Evolutionary conservation across 1,140 invertebrate species (phyloP), one percentile per base, ranked within the genome.

Genomic region (Maniola jurtina): DNA sequence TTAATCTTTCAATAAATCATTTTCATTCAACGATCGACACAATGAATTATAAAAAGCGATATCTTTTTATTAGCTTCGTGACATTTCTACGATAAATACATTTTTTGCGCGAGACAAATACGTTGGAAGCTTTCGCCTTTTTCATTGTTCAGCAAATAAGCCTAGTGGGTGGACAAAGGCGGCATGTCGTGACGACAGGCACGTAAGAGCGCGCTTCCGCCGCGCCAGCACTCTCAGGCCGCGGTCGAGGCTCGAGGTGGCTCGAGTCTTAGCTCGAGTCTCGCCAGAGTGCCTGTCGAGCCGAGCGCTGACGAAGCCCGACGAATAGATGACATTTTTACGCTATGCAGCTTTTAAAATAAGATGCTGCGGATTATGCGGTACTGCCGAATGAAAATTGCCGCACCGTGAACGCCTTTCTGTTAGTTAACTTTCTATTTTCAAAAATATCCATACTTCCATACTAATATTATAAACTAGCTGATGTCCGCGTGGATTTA

Each of bases 131-230:
- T 85, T 87, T 83, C 80, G 79, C 83, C 79, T 73, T 89, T 87
- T 86, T 82, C 81, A 85, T 87, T 89, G 87, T 87, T 89, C 87
- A 89, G 84, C 84, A 89, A 89, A 89, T 89, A 88, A 89, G 84
- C 79, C 83, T 87, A 87, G 86, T 86, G 83, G 80, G 79, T 83
- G 82, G 84, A 90, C 88, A 90, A 90, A 88, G 88, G 86, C 79
- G 88, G 86, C 79, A 77, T 80, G 82, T 84, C 79, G 84, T 76
- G 81, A 77, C 79, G 79, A 85, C 77, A 73, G 84, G 84, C 83
- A 84, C 84, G 83, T 88, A 88, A 88, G 86, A 81, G 84, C 79
- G 67, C 73, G 82, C 87, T 89, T 89, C 87, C 87, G 87, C 82
- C 84, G 80, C 79, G 87, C 83, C 83, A 86, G 84, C 85, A 84